Conservation (phyloP, 2,797 vertebrate genomes). For the Pampus argenteus region DNA sequence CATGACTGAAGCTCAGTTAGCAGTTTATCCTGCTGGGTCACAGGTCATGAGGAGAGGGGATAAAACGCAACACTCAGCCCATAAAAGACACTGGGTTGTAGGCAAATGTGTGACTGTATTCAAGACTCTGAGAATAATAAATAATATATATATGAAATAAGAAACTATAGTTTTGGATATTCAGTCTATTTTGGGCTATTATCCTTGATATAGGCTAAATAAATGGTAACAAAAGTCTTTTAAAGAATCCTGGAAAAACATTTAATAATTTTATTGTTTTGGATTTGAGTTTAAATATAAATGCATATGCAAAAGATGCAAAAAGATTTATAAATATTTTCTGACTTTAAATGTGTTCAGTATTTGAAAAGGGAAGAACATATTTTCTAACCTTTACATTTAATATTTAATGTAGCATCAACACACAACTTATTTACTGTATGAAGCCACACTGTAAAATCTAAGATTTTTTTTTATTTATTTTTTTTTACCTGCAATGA, state of each 20-base stretch:
- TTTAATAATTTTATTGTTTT: not conserved
- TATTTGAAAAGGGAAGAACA: not conserved
- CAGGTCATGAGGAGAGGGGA: conserved; percentile 75
- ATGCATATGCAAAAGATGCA: not conserved
- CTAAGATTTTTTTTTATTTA: not conserved
- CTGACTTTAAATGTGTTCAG: not conserved
- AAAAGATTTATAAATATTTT: not conserved
- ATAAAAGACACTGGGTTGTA: conserved; percentile 57
- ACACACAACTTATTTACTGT: not conserved
- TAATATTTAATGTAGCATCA: not conserved
- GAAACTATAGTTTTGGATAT: not conserved
- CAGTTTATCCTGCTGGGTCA: conserved; percentile 76
- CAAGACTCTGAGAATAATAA: conserved; percentile 41
- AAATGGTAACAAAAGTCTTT: not conserved
- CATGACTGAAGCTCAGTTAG: conserved; percentile 75
- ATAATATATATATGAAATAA: not conserved
- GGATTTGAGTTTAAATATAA: not conserved
- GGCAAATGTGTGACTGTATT: conserved; percentile 46
- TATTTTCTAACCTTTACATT: not conserved
- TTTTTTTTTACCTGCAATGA: not conserved
- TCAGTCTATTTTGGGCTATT: not conserved
- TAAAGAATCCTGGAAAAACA: not conserved
- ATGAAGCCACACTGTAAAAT: not conserved
- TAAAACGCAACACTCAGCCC: conserved; percentile 68
- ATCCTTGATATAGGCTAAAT: not conserved